These are phyloP conservation scores for Lydus trimaculatus DNA, from an alignment of 2,888 invertebrate species.

Conservation along the genomic window DNA sequence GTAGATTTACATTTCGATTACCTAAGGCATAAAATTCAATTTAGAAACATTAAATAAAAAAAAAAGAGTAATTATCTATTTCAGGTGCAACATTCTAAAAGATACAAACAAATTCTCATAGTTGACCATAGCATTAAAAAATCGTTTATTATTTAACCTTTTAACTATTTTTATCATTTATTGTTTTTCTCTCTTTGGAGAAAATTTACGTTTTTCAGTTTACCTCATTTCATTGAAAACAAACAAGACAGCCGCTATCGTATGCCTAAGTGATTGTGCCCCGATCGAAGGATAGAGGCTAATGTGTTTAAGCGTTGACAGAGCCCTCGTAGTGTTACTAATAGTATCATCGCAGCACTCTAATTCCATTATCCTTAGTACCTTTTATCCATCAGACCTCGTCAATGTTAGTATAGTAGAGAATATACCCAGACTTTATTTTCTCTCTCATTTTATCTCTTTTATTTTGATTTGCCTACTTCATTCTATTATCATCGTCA, in stretches of 20 bases:
- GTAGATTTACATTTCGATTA: neutral
- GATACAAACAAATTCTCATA: neutral
- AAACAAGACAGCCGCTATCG: neutral
- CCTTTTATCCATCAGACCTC: slow-evolving; percentile 47
- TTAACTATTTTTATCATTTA: too few relatives aligned
- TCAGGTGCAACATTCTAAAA: too few relatives aligned
- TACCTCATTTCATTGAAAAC: neutral
- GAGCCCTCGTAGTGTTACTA: slow-evolving; percentile 45
- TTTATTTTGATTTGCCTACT: neutral
- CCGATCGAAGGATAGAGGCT: slow-evolving; percentile 42
- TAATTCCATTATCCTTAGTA: slow-evolving; percentile 49
- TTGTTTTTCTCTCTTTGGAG: neutral
- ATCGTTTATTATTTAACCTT: too few relatives aligned
- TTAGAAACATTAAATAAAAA: neutral
- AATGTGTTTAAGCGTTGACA: slow-evolving; percentile 48
- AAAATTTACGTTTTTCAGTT: neutral
- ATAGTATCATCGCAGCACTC: slow-evolving; percentile 49
- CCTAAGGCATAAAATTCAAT: neutral
- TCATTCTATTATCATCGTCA: neutral
- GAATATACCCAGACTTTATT: slow-evolving; percentile 18
- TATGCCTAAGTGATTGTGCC: slow-evolving; percentile 26
- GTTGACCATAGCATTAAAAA: too few relatives aligned
- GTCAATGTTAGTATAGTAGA: slow-evolving; percentile 36
- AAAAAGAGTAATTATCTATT: neutral
- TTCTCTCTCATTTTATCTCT: neutral